Base-by-base conservation (phyloP, 1,140 invertebrate species). In the Drosophila mauritiana region DNA sequence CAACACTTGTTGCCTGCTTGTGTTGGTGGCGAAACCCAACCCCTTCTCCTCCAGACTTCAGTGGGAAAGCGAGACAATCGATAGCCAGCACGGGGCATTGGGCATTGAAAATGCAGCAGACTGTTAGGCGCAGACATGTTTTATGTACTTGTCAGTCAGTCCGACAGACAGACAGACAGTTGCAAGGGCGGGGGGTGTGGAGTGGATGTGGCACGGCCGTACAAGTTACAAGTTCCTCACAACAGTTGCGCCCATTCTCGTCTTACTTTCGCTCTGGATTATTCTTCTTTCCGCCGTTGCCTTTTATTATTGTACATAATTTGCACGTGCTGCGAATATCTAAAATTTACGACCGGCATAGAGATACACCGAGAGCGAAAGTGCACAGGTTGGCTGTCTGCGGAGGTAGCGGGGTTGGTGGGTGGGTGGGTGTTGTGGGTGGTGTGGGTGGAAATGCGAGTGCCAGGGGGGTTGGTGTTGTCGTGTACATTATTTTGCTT, bases 241-340 rank as follows among this genome's bases (percentile, higher is more conserved):
- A 54, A 53, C 64, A 70, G 55, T 67, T 62, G 74, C 40, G 37
- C 62, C 73, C 79, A 68, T 73, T 73, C 80, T 59, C 56, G 75
- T 58, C 56, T 65, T 58, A 81, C 82, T 85, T 86, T 86, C 74
- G 68, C 54, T 76, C 37, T 58, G 81, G 61, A 65, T 68, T 68
- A 68, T 25, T 64, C 46, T 42, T 25, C 64, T 22, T 45, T 43
- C 42, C 51, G 65, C 62, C 34, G 49, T 42, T 20, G 48, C 39
- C 49, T 67, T 86, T 79, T 88, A 88, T 80, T 89, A 89, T 88
- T 88, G 84, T 88, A 88, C 84, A 89, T 90, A 89, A 89, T 90
- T 90, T 90, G 84, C 84, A 89, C 84, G 84, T 89, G 84, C 84
- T 89, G 73, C 77, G 84, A 89, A 89, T 89, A 80, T 90, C 84